Conservation (phyloP, 1,140 invertebrate species). For the Bilobella aurantiaca region DNA sequence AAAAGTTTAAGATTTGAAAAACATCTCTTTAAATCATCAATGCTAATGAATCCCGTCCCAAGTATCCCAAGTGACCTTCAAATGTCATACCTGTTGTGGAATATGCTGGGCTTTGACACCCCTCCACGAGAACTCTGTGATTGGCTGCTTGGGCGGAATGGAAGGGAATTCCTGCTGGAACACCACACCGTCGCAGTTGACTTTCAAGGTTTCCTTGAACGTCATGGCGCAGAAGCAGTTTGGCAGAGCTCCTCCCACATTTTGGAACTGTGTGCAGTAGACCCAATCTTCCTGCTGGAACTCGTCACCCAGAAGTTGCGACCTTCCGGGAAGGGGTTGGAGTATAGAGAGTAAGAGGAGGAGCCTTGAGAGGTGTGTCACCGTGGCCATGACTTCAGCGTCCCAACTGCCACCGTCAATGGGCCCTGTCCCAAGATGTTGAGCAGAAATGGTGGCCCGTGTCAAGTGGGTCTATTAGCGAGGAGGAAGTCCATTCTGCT, state of each 20-base stretch:
- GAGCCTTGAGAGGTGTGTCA: not conserved
- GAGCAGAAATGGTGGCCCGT: no score
- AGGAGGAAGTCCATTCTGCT: not conserved
- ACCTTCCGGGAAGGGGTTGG: not conserved
- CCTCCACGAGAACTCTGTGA: constrained; percentile 62
- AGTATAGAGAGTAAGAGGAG: not conserved
- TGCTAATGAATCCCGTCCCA: no score
- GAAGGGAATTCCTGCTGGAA: constrained; percentile 63
- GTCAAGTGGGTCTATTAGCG: not conserved
- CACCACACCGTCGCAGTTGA: constrained; percentile 67
- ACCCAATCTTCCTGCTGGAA: not conserved
- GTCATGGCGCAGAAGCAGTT: constrained; percentile 25
- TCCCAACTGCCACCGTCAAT: no score
- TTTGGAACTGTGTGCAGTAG: not conserved
- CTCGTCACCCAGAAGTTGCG: no score
- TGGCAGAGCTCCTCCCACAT: not conserved
- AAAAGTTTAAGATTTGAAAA: no score
- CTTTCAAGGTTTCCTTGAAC: constrained; percentile 17
- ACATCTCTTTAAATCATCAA: no score
- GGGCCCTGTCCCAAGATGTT: not conserved
- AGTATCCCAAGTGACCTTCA: not conserved
- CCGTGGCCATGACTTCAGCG: no score
- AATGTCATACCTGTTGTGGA: constrained; percentile 51
- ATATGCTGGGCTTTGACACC: constrained; percentile 65
- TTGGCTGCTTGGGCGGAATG: constrained; percentile 59